A percentile compares a stretch with the other conserved stretches of the same genome.
Evolutionary conservation across 2,888 invertebrate species (phyloP).

Genomic region (Blastobasis lacticolella): DNA sequence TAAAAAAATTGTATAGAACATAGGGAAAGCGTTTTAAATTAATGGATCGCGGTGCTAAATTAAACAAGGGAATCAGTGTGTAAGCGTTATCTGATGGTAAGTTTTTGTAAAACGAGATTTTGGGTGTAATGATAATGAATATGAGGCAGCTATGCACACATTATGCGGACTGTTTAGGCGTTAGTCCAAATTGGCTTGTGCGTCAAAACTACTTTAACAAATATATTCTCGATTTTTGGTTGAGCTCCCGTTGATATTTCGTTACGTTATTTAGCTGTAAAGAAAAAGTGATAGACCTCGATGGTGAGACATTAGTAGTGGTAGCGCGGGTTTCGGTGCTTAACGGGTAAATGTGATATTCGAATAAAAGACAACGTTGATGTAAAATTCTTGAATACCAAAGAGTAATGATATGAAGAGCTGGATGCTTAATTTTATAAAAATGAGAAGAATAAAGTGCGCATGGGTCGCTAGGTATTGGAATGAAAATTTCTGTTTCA

Average conservation of each 20-base stretch:
- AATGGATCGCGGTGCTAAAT: conserved; percentile 19
- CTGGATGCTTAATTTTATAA: not conserved
- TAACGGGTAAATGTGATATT: conserved; percentile 49
- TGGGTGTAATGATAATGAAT: too few species aligned
- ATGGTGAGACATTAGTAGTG: too few species aligned
- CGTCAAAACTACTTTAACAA: not conserved
- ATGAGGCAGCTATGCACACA: too few species aligned
- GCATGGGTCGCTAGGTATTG: not conserved
- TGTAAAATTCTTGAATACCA: conserved; percentile 28
- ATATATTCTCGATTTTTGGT: too few species aligned
- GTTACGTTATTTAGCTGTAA: too few species aligned
- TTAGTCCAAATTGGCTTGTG: not conserved
- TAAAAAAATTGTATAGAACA: too few species aligned
- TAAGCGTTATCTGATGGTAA: conserved; percentile 5
- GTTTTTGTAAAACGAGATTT: not conserved
- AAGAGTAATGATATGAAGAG: conserved; percentile 24
- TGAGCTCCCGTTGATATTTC: too few species aligned
- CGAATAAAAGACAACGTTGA: conserved; percentile 27
- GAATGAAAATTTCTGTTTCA: not conserved
- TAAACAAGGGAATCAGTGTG: conserved; percentile 18
- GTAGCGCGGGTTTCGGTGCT: conserved; percentile 30
- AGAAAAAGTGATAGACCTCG: too few species aligned
- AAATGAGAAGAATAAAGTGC: too few species aligned
- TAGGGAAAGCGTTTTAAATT: too few species aligned
- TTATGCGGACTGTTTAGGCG: not conserved